Evolutionary conservation across 2,888 invertebrate genomes (phyloP).

Genomic region (Platycheirus albimanus): DNA sequence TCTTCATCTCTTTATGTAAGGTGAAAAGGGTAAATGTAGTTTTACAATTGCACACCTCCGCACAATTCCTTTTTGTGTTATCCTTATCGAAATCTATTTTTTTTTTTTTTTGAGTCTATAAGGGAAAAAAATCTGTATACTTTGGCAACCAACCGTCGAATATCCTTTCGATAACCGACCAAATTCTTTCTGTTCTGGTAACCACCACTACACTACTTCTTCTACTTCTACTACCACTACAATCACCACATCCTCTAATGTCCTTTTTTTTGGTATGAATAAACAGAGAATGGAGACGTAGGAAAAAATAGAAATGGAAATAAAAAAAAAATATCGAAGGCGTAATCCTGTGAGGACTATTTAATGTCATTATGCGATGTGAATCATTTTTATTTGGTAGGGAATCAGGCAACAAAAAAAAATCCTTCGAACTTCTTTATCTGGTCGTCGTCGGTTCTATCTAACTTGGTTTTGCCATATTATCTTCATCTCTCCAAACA

Average conservation of each 20-base stretch:
- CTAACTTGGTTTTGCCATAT: slow-evolving; percentile 31
- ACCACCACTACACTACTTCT: too few species aligned
- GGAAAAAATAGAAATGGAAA: neutral
- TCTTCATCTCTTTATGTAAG: slow-evolving; percentile 14
- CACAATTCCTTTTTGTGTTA: slow-evolving; percentile 69
- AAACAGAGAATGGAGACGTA: neutral
- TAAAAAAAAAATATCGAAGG: slow-evolving; percentile 36
- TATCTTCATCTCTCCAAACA: slow-evolving; percentile 1
- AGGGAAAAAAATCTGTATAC: slow-evolving; percentile 4
- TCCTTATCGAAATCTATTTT: slow-evolving; percentile 35
- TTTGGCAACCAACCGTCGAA: slow-evolving; percentile 69
- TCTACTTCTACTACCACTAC: slow-evolving; percentile 27
- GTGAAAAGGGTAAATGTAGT: slow-evolving; percentile 70
- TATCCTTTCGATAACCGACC: slow-evolving; percentile 68
- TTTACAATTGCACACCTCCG: slow-evolving; percentile 71
- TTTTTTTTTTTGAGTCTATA: slow-evolving; percentile 15
- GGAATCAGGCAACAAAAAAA: slow-evolving; percentile 17
- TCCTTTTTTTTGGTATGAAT: slow-evolving; percentile 46
- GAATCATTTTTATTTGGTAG: slow-evolving; percentile 66
- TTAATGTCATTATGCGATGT: slow-evolving; percentile 73
- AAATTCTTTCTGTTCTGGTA: slow-evolving; percentile 32
- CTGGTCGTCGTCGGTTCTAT: too few species aligned
- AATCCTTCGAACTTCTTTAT: slow-evolving; percentile 12
- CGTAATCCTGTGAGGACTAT: slow-evolving; percentile 71
- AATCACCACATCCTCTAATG: slow-evolving; percentile 53